phyloP scores from a whole-genome alignment of 1,140 invertebrate species.

The Drosophila dunni region DNA sequence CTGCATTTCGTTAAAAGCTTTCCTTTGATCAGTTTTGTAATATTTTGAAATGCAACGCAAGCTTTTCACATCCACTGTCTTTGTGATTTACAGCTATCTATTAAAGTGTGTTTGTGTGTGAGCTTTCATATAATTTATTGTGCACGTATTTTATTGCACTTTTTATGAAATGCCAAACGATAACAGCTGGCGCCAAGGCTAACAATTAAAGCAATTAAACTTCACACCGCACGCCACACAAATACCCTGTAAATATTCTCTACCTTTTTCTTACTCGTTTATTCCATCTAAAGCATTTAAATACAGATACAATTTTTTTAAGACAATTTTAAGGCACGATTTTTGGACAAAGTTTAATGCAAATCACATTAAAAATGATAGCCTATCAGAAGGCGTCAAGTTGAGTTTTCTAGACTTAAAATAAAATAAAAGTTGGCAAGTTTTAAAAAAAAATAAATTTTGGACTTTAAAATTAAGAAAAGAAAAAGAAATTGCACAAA shows the following conservation, averaged over 20 bases:
- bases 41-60: constrained; percentile 20
- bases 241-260: background rate
- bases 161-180: constrained; percentile 7
- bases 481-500: background rate
- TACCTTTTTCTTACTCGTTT: too few species aligned
- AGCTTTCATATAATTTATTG: background rate
- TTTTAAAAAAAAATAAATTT: too few species aligned
- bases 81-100: background rate
- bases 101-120: background rate
- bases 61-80: constrained; percentile 8
- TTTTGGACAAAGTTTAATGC: too few species aligned
- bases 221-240: background rate
- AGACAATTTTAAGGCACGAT: too few species aligned
- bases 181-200: constrained; percentile 18
- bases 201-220: background rate
- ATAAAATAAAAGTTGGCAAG: too few species aligned
- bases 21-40: constrained; percentile 1
- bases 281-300: too few species aligned
- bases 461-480: too few species aligned
- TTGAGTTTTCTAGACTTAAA: too few species aligned
- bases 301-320: too few species aligned
- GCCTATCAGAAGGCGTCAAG: background rate
- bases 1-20: constrained; percentile 13
- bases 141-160: constrained; percentile 18
- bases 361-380: background rate